phyloP scores from a whole-genome alignment of 2,888 invertebrate genomes.

The Linnaemya vulpina region DNA sequence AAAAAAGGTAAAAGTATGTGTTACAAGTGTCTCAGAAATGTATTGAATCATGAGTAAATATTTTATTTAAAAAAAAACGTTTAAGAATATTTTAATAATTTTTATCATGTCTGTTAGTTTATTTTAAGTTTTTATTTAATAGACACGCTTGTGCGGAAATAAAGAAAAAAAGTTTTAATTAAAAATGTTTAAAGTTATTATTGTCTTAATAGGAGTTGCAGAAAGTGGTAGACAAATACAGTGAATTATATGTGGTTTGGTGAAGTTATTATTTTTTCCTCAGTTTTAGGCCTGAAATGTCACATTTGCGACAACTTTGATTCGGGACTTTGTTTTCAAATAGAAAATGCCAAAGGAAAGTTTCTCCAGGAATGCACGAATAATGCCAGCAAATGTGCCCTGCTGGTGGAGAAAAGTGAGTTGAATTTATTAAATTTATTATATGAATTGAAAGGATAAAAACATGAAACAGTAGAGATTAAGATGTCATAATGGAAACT shows the following conservation, averaged over 20 bases:
- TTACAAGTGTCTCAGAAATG: background rate
- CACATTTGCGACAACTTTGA: slow-evolving; percentile 32
- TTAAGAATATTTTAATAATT: background rate
- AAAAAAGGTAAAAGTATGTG: background rate
- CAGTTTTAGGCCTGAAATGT: slow-evolving; percentile 38
- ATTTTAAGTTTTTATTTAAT: slow-evolving; percentile 10
- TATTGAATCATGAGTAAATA: slow-evolving; percentile 1
- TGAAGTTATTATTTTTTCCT: background rate
- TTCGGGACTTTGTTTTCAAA: slow-evolving; percentile 1
- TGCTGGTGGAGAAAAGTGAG: slow-evolving; percentile 32
- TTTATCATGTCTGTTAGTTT: slow-evolving; percentile 36
- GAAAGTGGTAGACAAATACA: slow-evolving; percentile 6
- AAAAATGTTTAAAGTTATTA: slow-evolving; percentile 9
- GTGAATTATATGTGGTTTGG: background rate
- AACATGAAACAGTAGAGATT: too few species aligned
- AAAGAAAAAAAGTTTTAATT: background rate
- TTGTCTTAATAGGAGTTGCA: background rate
- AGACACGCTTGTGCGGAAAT: background rate
- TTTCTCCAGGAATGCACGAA: slow-evolving; percentile 11
- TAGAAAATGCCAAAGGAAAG: background rate
- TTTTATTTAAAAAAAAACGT: too few species aligned
- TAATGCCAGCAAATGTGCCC: slow-evolving; percentile 30
- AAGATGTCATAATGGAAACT: too few species aligned
- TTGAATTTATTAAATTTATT: background rate
- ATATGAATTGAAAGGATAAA: too few species aligned